A percentile compares a stretch with the other conserved stretches of the same genome.
Conservation (phyloP, 2,888 invertebrate species). For the Eurytoma californica region DNA sequence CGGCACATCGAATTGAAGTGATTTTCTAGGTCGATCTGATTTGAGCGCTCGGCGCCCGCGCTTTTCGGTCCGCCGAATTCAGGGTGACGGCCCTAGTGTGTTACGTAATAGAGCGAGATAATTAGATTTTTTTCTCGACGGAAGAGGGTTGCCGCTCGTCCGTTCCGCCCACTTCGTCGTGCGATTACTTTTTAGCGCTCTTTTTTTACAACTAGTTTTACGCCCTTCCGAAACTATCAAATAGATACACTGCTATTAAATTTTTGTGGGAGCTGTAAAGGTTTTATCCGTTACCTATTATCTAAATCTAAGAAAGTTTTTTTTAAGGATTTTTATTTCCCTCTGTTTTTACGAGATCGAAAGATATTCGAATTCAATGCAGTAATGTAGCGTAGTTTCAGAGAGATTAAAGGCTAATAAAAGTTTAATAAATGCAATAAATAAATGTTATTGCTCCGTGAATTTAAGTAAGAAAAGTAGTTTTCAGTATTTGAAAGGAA, state of each 20-base stretch:
- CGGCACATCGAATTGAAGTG: no score
- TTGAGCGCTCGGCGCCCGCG: no score
- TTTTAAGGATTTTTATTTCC: not conserved
- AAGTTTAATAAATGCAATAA: slow-evolving; percentile 11
- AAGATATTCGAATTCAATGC: no score
- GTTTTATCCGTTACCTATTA: slow-evolving; percentile 10
- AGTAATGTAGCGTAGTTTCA: no score
- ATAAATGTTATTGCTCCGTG: not conserved
- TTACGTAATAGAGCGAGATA: no score
- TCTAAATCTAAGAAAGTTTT: slow-evolving; percentile 9
- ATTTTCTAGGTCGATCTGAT: no score
- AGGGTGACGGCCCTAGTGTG: no score
- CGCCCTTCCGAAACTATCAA: slow-evolving; percentile 20
- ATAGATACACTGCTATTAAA: slow-evolving; percentile 19
- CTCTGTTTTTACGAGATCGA: no score
- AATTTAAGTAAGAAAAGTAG: not conserved
- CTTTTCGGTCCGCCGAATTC: no score
- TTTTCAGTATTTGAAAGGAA: slow-evolving; percentile 24
- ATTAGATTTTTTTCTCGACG: no score
- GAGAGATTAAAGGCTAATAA: not conserved
- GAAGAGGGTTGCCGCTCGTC: no score
- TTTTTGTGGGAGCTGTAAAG: slow-evolving; percentile 17
- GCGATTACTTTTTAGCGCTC: slow-evolving; percentile 15
- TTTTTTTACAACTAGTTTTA: slow-evolving; percentile 22
- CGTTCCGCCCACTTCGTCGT: not conserved